Percentiles rank a stretch among this genome's conserved stretches.
Evolutionary conservation across 2,888 invertebrate species (phyloP).

Genomic region (Dynastes hyllus): DNA sequence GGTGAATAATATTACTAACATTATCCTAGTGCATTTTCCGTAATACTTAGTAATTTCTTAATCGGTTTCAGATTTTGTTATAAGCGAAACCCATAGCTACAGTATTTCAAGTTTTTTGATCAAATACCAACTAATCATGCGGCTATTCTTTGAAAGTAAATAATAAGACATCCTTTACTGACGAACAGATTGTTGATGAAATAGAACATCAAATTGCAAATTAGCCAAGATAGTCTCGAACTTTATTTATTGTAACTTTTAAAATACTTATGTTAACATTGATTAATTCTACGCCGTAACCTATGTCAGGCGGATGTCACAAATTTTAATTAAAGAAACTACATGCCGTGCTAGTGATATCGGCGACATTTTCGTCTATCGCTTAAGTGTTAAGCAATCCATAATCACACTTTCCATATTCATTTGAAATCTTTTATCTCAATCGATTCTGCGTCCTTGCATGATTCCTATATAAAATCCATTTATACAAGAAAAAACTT

Average conservation of each 20-base stretch:
- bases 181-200: neutral
- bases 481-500: neutral
- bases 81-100: no score
- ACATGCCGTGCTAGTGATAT: neutral
- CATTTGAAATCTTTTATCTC: constrained; percentile 8
- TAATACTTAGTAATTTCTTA: no score
- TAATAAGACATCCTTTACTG: no score
- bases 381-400: neutral
- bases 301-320: constrained; percentile 7
- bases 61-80: no score
- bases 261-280: no score
- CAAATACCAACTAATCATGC: no score
- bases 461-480: neutral
- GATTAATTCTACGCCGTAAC: neutral
- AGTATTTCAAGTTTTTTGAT: no score
- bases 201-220: neutral
- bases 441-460: constrained; percentile 10
- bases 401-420: neutral
- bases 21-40: no score
- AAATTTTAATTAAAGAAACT: constrained; percentile 21
- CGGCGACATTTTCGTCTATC: constrained; percentile 7
- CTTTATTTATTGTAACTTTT: no score
- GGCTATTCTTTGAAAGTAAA: no score
- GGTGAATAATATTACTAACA: no score
- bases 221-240: no score